Conservation (phyloP, 2,797 vertebrate genomes). For the Lepilemur ruficaudatus region DNA sequence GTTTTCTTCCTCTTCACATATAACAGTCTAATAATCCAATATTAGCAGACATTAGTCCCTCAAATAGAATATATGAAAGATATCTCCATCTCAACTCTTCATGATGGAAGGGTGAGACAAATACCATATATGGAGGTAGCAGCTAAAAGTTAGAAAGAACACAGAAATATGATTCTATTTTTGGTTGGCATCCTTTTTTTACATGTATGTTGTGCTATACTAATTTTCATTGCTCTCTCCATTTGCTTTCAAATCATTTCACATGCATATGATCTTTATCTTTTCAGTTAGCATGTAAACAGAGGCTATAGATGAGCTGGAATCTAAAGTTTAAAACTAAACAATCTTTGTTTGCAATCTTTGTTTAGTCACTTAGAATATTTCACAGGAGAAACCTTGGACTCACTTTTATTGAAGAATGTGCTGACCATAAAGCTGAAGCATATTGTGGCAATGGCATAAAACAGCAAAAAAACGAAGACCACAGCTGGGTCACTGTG, state of each 20-base stretch:
- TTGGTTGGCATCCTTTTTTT: not conserved
- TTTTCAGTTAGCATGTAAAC: not conserved
- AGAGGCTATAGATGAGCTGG: not conserved
- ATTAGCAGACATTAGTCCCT: not conserved
- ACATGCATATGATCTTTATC: not conserved
- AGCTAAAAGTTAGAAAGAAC: slow-evolving; percentile 4
- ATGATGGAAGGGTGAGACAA: not conserved
- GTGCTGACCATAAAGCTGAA: slow-evolving; percentile 98
- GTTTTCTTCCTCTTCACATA: not conserved
- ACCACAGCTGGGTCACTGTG: slow-evolving; percentile 93
- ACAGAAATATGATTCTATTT: not conserved
- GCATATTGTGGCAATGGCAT: slow-evolving; percentile 92
- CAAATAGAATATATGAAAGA: not conserved
- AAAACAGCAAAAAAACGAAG: slow-evolving; percentile 91
- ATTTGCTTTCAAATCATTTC: not conserved
- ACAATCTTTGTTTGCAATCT: too few species aligned
- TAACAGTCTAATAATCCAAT: not conserved
- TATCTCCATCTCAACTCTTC: not conserved
- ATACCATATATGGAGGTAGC: not conserved
- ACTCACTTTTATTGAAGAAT: slow-evolving; percentile 94
- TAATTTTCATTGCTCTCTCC: not conserved
- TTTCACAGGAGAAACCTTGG: not conserved
- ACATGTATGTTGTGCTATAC: not conserved
- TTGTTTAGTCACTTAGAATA: not conserved
- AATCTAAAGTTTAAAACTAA: not conserved